Conservation (phyloP, 2,113 vertebrate genomes). For the Cyprinodon variegatus region DNA sequence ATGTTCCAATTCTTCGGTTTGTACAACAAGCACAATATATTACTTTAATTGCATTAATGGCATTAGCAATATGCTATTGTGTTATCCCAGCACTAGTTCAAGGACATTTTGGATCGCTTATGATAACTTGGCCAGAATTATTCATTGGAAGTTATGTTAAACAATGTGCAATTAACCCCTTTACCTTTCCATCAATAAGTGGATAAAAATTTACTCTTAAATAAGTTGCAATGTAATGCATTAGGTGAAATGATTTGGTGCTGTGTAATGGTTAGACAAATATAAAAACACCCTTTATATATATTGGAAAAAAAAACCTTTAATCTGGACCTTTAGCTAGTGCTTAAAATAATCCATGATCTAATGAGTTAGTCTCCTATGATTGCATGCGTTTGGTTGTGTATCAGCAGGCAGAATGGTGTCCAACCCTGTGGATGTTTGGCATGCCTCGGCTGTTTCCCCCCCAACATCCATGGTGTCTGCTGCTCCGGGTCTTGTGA, state of each 20-base stretch:
- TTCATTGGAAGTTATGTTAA: neutral
- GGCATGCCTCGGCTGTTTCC: slow-evolving; percentile 60
- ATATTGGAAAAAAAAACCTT: slow-evolving; percentile 40
- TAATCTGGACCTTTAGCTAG: slow-evolving; percentile 23
- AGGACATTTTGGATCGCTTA: too few relatives aligned
- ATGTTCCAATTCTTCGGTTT: neutral
- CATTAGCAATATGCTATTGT: neutral
- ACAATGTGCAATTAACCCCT: neutral
- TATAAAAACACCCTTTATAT: neutral
- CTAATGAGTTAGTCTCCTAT: slow-evolving; percentile 46
- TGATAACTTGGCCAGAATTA: neutral
- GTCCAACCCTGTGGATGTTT: slow-evolving; percentile 66
- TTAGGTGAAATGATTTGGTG: neutral
- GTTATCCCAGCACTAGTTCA: too few relatives aligned
- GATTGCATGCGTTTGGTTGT: slow-evolving; percentile 42
- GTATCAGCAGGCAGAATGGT: slow-evolving; percentile 63
- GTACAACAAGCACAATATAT: neutral
- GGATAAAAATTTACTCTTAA: neutral
- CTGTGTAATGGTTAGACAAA: neutral
- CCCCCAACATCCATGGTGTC: slow-evolving; percentile 41
- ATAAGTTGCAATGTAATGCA: neutral
- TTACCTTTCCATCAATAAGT: neutral
- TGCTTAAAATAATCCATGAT: slow-evolving; percentile 65
- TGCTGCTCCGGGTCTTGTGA: slow-evolving; percentile 51
- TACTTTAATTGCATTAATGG: neutral